phyloP scores from a whole-genome alignment of 1,140 invertebrate species.

The Medauroidea extradentata region DNA sequence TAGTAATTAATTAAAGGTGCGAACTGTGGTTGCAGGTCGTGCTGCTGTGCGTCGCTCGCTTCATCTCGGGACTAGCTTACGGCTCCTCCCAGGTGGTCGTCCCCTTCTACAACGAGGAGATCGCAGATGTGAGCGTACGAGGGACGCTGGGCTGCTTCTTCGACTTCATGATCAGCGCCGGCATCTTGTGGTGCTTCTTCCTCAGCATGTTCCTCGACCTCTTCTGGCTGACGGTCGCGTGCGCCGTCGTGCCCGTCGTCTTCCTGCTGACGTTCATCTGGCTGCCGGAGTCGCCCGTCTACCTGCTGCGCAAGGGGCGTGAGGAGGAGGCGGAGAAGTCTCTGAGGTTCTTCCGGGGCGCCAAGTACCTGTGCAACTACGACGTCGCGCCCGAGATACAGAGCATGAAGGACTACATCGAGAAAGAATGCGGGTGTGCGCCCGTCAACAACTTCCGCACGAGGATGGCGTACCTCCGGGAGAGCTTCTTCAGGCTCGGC shows the following conservation, averaged over 20 bases:
- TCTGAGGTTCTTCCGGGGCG: no score
- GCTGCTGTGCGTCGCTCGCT: constrained; percentile 61
- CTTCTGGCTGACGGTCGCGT: constrained; percentile 34
- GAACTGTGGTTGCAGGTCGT: no score
- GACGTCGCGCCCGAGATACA: no score
- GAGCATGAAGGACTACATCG: no score
- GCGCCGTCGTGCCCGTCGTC: constrained; percentile 37
- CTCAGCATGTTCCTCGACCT: constrained; percentile 22
- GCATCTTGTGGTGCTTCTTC: constrained; percentile 49
- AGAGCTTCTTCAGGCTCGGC: no score
- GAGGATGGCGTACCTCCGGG: no score
- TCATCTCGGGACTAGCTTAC: constrained; percentile 67
- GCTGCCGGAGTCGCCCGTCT: constrained; percentile 6
- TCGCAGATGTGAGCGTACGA: constrained; percentile 69
- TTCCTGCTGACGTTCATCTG: constrained; percentile 35
- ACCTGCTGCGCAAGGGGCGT: no score
- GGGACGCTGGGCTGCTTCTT: constrained; percentile 75
- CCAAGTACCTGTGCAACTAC: no score
- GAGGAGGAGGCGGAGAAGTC: no score
- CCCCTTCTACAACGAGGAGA: constrained; percentile 79
- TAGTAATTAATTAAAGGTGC: no score
- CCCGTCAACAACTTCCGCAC: no score
- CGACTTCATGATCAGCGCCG: constrained; percentile 62
- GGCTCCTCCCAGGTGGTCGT: constrained; percentile 73
- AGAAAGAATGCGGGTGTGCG: no score